Base-by-base conservation (phyloP, 2,113 vertebrate genomes). In the Motacilla tschutschensis region DNA sequence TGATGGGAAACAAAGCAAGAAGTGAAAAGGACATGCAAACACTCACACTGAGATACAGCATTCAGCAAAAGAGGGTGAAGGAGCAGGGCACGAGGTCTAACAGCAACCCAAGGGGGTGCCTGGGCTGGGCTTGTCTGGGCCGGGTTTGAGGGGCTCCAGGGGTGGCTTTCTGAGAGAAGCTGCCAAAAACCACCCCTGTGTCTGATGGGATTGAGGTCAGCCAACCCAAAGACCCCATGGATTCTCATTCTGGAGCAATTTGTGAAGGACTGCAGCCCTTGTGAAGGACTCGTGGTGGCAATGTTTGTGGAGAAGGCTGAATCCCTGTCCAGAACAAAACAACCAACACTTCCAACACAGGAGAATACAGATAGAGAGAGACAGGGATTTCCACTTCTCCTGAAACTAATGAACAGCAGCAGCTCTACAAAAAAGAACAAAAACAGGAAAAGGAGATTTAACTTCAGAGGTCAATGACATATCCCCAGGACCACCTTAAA, bases 141-240 rank as follows among this genome's bases (percentile, higher is more conserved):
- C 51, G 65, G 65, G 10, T 11, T 50, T 63, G 31, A 21, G 48
- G 15, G 4, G 12, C n/a, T 51, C 29, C 47, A 41, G 64, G 41
- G 5, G 1, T 47, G 74, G 18, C 2, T 71, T 64, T 6, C n/a
- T 24, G 43, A n/a, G 36, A 38, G 38, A 20, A 51, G 7, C 10
- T 44, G 22, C 44, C 38, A 64, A 11, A 50, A 85, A 3, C 28
- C 29, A 33, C 33, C 38, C 44, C 29, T 31, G n/a, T 25, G 38
- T 4, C 9, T n/a, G 31, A 2, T 13, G 3, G 10, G 21, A 16
- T 9, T 26, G 24, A 10, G 20, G 7, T 12, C 28, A 65, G 21
- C 5, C 48, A 15, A 0, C 29, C 29, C n/a, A 44, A 15, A 33
- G 17, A 29, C 0, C 8, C 22, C 18, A 1, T 0, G 8, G 50